phyloP scores from a whole-genome alignment of 2,888 invertebrate species.

The Gryllus longicercus region DNA sequence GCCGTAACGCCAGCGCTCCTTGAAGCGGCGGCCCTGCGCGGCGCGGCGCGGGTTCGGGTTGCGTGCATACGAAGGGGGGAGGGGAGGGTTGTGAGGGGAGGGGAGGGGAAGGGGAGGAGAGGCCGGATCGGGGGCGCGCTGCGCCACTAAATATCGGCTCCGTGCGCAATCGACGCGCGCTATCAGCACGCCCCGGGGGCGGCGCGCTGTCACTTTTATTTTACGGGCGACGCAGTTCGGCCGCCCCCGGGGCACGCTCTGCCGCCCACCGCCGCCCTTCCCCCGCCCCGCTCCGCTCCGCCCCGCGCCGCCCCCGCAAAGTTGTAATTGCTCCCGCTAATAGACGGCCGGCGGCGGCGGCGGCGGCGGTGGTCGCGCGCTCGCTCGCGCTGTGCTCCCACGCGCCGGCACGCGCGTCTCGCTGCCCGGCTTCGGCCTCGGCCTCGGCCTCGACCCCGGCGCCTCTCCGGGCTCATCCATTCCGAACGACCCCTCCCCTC shows the following conservation, averaged over 20 bases:
- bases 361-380: not conserved
- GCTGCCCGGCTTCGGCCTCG: no score
- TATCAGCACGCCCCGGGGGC: not conserved
- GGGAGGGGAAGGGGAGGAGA: not conserved
- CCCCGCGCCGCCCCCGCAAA: not conserved
- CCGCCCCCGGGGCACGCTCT: not conserved
- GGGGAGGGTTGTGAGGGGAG: not conserved
- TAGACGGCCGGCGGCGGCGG: not conserved
- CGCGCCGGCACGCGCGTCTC: no score
- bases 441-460: no score
- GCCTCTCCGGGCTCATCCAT: no score
- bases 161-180: not conserved
- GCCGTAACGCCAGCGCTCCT: no score
- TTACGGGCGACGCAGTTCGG: conserved; percentile 1
- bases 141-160: not conserved
- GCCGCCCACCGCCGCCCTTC: not conserved
- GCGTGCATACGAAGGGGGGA: not conserved
- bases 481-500: no score
- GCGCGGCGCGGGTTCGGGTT: not conserved
- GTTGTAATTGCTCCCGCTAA: not conserved
- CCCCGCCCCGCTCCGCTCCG: not conserved
- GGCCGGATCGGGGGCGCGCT: not conserved
- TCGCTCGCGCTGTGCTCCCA: no score
- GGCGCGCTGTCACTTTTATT: not conserved
- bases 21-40: not conserved